These are phyloP conservation scores for Entomyzon cyanotis DNA, from an alignment of 2,113 vertebrate species.

Conservation along the genomic window DNA sequence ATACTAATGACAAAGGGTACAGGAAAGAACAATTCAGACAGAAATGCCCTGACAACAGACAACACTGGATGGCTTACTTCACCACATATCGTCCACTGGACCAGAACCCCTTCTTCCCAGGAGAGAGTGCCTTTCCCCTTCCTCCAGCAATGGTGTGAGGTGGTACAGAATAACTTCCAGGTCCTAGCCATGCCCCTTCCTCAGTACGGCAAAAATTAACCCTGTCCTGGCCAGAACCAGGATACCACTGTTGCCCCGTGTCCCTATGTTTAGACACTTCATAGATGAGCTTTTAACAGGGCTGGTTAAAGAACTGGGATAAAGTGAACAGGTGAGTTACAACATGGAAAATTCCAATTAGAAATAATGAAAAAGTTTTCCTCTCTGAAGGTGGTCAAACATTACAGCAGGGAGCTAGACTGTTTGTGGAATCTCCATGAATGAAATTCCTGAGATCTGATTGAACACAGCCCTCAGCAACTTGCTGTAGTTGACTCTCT, in stretches of 20 bases:
- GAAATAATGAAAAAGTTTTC: neutral
- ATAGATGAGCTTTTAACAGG: neutral
- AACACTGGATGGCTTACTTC: neutral
- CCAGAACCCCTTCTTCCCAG: neutral
- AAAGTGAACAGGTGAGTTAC: neutral
- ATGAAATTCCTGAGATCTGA: neutral
- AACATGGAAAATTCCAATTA: neutral
- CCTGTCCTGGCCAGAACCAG: neutral
- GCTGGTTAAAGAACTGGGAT: neutral
- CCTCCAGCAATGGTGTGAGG: neutral
- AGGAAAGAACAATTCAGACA: neutral
- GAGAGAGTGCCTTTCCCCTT: neutral
- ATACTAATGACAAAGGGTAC: neutral
- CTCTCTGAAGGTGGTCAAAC: neutral
- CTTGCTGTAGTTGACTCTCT: neutral
- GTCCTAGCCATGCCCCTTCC: neutral
- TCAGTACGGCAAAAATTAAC: neutral
- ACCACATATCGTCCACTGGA: rapidly evolving
- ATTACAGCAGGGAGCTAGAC: neutral
- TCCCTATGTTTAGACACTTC: neutral
- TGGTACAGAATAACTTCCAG: neutral
- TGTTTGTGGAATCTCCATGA: neutral
- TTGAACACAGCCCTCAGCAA: neutral
- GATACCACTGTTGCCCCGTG: rapidly evolving
- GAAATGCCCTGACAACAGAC: rapidly evolving